phyloP scores from a whole-genome alignment of 2,888 invertebrate genomes.

The Brachypalpus laphriformis region DNA sequence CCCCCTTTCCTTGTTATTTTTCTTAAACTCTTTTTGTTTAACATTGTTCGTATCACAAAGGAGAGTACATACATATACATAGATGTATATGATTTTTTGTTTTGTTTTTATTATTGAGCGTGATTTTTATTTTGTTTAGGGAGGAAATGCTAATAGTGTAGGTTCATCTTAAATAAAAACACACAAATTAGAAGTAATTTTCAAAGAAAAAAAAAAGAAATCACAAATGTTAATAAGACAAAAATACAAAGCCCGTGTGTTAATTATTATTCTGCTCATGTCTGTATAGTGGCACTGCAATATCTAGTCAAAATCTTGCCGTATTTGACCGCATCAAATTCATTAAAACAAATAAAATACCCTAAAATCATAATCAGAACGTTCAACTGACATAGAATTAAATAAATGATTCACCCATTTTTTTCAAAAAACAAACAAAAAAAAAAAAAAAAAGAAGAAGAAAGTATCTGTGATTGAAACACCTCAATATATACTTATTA shows the following conservation, averaged over 20 bases:
- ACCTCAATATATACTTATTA: slow-evolving; percentile 64
- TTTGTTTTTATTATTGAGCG: slow-evolving; percentile 35
- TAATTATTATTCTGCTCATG: slow-evolving; percentile 49
- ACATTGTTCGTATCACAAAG: slow-evolving; percentile 61
- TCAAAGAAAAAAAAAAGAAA: slow-evolving; percentile 6
- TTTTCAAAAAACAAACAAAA: slow-evolving; percentile 15
- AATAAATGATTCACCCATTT: slow-evolving; percentile 26
- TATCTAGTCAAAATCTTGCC: slow-evolving; percentile 76
- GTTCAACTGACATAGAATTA: slow-evolving; percentile 49
- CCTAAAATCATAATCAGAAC: slow-evolving; percentile 26
- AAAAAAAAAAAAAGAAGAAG: slow-evolving; percentile 12
- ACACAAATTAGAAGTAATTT: slow-evolving; percentile 50
- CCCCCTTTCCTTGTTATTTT: slow-evolving; percentile 42
- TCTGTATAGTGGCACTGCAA: slow-evolving; percentile 56
- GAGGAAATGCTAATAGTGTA: slow-evolving; percentile 44
- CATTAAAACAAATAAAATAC: slow-evolving; percentile 35
- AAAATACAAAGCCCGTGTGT: slow-evolving; percentile 48
- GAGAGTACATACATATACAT: slow-evolving; percentile 43
- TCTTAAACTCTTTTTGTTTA: slow-evolving; percentile 49
- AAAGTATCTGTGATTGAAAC: slow-evolving; percentile 72
- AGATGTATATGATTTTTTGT: slow-evolving; percentile 39
- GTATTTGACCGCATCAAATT: slow-evolving; percentile 70
- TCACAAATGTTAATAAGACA: slow-evolving; percentile 30
- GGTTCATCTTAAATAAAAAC: slow-evolving; percentile 41
- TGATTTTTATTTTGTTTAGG: slow-evolving; percentile 52